These are phyloP conservation scores for Orthonychiurus folsomi DNA, from an alignment of 2,888 invertebrate species.

Conservation along the genomic window DNA sequence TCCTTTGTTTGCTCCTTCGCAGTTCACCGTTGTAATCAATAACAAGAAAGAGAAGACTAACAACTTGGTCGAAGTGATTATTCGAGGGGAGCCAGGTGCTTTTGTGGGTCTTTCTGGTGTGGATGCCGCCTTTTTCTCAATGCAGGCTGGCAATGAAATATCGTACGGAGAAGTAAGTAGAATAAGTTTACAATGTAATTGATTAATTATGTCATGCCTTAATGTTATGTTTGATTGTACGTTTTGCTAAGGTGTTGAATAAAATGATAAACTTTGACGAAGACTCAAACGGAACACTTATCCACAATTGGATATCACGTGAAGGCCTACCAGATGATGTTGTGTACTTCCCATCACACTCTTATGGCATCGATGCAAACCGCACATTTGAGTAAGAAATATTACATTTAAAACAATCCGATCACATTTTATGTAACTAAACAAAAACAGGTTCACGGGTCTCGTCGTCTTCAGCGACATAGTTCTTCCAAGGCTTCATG, in stretches of 20 bases:
- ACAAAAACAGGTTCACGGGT: conserved; percentile 47
- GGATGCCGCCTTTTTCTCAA: conserved; percentile 77
- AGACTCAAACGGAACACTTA: conserved; percentile 71
- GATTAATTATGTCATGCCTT: not conserved
- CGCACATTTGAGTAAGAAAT: conserved; percentile 70
- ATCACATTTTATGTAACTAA: no score
- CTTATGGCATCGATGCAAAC: conserved; percentile 87
- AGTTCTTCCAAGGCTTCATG: conserved; percentile 58
- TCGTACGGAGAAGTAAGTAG: conserved; percentile 65
- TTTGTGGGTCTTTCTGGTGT: conserved; percentile 87
- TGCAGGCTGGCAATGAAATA: conserved; percentile 87
- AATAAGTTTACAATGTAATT: not conserved
- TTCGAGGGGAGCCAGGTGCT: conserved; percentile 82
- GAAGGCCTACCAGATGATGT: conserved; percentile 74
- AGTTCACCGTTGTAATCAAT: conserved; percentile 78
- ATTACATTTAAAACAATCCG: conserved; percentile 4
- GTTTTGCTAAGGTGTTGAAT: conserved; percentile 56
- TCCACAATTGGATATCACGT: conserved; percentile 75
- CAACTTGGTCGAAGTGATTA: conserved; percentile 84
- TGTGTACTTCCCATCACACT: conserved; percentile 77
- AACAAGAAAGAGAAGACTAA: conserved; percentile 89
- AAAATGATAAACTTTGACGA: conserved; percentile 85
- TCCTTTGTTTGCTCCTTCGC: conserved; percentile 37
- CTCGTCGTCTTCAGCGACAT: conserved; percentile 81
- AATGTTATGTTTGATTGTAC: not conserved